Conservation (phyloP, 2,888 invertebrate species). For the Apamea monoglypha region DNA sequence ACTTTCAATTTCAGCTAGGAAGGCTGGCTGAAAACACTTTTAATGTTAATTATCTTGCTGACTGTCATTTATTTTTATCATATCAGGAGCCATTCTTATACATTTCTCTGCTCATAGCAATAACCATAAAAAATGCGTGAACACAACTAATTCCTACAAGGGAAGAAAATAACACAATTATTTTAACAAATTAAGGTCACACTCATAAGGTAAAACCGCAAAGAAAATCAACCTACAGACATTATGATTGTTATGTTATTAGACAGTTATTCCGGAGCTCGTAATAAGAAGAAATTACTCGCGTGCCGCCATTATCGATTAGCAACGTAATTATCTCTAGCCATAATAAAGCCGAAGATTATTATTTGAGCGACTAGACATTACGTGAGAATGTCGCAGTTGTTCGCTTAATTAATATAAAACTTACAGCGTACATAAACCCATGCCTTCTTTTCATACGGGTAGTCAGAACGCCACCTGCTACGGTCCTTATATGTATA, state of each 20-base stretch:
- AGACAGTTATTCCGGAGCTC: slow-evolving; percentile 16
- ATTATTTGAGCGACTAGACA: slow-evolving; percentile 17
- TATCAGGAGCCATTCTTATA: not conserved
- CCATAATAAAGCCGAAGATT: slow-evolving; percentile 11
- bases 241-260: slow-evolving; percentile 27
- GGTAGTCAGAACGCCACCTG: not conserved
- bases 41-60: not conserved
- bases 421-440: not conserved
- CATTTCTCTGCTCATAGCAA: not conserved
- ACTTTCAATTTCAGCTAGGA: not conserved
- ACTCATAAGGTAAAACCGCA: not conserved
- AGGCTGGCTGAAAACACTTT: not conserved
- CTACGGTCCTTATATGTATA: not conserved
- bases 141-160: not conserved
- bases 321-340: slow-evolving; percentile 24
- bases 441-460: not conserved
- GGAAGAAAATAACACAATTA: slow-evolving; percentile 5
- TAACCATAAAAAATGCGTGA: not conserved
- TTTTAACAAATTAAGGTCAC: slow-evolving; percentile 9
- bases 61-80: not conserved
- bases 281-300: slow-evolving; percentile 13
- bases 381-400: not conserved
- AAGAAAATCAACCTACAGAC: slow-evolving; percentile 6
- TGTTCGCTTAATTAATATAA: not conserved
- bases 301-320: not conserved